Base-by-base conservation (phyloP, 2,888 invertebrate species). In the Ormyrus thymus region DNA sequence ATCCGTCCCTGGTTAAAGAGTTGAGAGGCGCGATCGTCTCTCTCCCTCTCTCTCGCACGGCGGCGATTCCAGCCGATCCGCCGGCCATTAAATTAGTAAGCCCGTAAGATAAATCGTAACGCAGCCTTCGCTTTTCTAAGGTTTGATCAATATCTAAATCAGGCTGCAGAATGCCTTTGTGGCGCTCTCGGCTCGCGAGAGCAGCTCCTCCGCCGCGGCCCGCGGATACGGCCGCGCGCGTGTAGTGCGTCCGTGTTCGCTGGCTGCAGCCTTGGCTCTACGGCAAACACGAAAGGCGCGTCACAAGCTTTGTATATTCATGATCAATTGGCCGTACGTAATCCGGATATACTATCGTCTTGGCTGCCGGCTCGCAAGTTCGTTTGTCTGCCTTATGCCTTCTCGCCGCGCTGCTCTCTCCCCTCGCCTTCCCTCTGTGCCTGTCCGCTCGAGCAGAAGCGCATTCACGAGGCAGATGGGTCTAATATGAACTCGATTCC, bases 291-390 rank as follows among this genome's bases (percentile, higher is more conserved):
- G 84, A 87, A 86, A 89, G 89, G 89, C 89, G 86, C 87, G 87
- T 83, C 83, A 82, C 70, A 82, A 82, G 84, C 83, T 81, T 83
- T 83, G 81, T 84, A 85, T 86, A 89, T 89, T 87, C 87, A 86
- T 86, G 89, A 87, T 89, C 89, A 90, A 90, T 90, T 90, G 90
- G 88, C 87, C 87, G 89, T 87, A 81, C 79, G 83, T 90, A 90
- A 90, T 89, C 83, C 86, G 85, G 85, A 86, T 87, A 84, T 85
- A 85, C 82, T 84, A 82, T 82, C 83, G 81, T 83, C 82, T 59
- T 51, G 13, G 13, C 15, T 78, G 13, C 48, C 9, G 61, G 71
- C 50, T 83, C 83, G 82, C 82, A 71, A 78, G 83, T 83, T 82
- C 83, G 83, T 86, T 83, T 83, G 81, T 84, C 82, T 79, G 81